Conservation (phyloP, 2,888 invertebrate species). For the Pteria penguin region DNA sequence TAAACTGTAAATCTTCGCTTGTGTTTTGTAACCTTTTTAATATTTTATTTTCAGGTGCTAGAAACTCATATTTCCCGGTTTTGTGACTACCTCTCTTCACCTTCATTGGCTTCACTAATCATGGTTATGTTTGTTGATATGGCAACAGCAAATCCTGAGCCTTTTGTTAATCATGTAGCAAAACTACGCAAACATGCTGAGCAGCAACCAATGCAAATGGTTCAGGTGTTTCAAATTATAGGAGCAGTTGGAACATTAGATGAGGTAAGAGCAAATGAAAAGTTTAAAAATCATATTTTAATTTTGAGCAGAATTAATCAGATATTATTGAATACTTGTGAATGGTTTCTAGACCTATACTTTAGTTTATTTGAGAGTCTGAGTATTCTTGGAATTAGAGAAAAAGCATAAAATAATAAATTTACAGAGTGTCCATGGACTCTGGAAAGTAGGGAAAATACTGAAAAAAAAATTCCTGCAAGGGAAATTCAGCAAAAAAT, state of each 20-base stretch:
- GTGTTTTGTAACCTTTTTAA: neutral
- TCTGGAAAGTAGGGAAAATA: too few species aligned
- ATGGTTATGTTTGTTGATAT: constrained; percentile 89
- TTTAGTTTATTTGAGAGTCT: too few species aligned
- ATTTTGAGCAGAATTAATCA: too few species aligned
- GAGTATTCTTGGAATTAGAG: too few species aligned
- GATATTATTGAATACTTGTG: too few species aligned
- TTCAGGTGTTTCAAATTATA: constrained; percentile 77
- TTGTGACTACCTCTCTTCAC: constrained; percentile 86
- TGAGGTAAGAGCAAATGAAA: constrained; percentile 77
- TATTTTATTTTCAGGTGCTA: constrained; percentile 83
- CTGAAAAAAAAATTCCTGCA: too few species aligned
- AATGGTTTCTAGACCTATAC: too few species aligned
- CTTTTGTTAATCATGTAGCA: constrained; percentile 87
- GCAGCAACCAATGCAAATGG: constrained; percentile 73
- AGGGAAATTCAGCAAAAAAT: too few species aligned
- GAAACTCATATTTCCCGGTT: constrained; percentile 91
- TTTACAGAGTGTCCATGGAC: too few species aligned
- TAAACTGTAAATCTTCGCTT: too few species aligned
- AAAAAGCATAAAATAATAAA: too few species aligned
- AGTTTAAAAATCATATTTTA: too few species aligned
- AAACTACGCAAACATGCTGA: constrained; percentile 83
- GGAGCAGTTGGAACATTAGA: constrained; percentile 79
- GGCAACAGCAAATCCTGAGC: constrained; percentile 86
- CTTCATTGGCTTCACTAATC: constrained; percentile 84